These are phyloP conservation scores for Yponomeuta plumbellus DNA, from an alignment of 2,888 invertebrate species.

Conservation along the genomic window DNA sequence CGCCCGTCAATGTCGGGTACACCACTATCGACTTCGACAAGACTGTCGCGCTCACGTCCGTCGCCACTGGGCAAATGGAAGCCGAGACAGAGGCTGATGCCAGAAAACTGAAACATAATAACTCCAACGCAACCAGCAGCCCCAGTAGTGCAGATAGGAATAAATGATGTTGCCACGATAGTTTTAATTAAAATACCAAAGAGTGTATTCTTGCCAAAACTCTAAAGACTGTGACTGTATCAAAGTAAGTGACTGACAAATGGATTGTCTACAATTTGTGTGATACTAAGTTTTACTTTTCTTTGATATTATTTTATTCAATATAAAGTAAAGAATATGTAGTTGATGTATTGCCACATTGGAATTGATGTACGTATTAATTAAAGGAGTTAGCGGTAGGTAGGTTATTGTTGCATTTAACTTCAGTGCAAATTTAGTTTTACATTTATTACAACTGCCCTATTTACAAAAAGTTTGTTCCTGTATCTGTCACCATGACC, in stretches of 20 bases:
- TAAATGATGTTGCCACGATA: constrained; percentile 1
- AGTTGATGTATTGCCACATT: background rate
- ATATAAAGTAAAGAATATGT: background rate
- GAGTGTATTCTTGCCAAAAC: constrained; percentile 7
- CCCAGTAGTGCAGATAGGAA: constrained; percentile 35
- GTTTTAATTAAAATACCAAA: constrained; percentile 14
- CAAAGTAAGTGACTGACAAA: background rate
- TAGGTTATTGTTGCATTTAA: background rate
- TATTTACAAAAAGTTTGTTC: background rate
- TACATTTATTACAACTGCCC: background rate
- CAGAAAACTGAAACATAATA: constrained; percentile 85
- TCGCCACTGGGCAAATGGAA: constrained; percentile 72
- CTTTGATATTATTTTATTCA: constrained; percentile 10
- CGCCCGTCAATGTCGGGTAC: constrained; percentile 79
- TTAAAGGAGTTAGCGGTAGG: background rate
- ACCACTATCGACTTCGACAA: constrained; percentile 96
- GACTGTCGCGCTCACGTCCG: constrained; percentile 91
- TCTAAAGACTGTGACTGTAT: background rate
- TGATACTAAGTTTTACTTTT: constrained; percentile 20
- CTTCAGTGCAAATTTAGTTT: background rate
- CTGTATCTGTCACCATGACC: background rate
- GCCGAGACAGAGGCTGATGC: constrained; percentile 83
- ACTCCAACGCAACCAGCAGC: constrained; percentile 78
- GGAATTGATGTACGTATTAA: constrained; percentile 6
- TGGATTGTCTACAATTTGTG: background rate